Evolutionary conservation across 2,888 invertebrate species (phyloP), one percentile per base, ranked within the genome.

Genomic region (Stenodema calcarata): DNA sequence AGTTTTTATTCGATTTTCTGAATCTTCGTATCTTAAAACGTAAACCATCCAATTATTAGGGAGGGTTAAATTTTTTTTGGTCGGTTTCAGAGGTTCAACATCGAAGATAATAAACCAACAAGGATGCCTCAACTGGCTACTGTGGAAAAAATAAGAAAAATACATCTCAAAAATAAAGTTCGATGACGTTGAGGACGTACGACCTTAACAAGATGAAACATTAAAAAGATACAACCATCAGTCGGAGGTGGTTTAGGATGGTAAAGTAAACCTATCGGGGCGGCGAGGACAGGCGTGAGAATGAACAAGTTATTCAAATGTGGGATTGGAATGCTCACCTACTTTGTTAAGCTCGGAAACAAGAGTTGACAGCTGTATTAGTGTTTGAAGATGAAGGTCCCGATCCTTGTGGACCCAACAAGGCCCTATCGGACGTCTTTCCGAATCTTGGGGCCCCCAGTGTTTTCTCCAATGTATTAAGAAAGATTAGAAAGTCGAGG

Each of bases 231-330:
- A 69, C 41, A 62, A 69, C 47, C 16, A 44, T 80, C 47, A 30
- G 47, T 80, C 54, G 44, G 47, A 16, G 16, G 62, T 23, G 41
- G 80, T 42, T 30, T 50, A 28, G 70, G 23, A 42, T 41, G 30
- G 82, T 82, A 82, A 82, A 82, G 82, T 82, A 82, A 82, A 82
- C 82, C 82, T 79, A 73, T 73, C 73, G 41, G 27, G 35, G 30
- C 73, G 35, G 75, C 73, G 84, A 75, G 84, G 84, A 84, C 84
- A 84, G 84, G 84, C 84, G 84, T 84, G 84, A 84, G 84, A 84
- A 84, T 84, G 84, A 73, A 84, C 84, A 84, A 84, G 84, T 84
- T 84, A 84, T 84, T 84, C 84, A 84, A 75, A 84, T 84, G 75
- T n/a, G 44, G 30, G 44, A 70, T 70, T 27, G 84, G 84, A 84